Evolutionary conservation across 2,113 vertebrate genomes (phyloP).

Genomic region (Chiloscyllium plagiosum): DNA sequence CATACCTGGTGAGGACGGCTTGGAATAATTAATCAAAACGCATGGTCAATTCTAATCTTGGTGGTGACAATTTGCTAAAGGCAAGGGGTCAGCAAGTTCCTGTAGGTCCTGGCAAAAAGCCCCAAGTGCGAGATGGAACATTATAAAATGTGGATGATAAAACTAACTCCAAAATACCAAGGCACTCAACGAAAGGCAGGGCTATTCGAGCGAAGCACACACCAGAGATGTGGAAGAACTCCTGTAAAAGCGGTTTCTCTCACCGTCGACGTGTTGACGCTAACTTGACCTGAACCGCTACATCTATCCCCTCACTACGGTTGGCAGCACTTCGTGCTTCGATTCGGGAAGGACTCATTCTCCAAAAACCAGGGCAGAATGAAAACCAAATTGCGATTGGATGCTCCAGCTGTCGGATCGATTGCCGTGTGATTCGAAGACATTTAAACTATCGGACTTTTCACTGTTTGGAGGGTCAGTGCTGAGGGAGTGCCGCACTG

Average conservation of each 20-base stretch:
- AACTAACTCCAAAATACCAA: not conserved
- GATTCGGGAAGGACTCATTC: not conserved
- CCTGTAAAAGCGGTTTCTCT: not conserved
- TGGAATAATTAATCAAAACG: not conserved
- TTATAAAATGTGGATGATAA: not conserved
- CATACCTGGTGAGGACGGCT: not conserved
- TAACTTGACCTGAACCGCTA: not conserved
- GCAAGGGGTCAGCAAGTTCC: no score
- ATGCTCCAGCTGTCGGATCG: no score
- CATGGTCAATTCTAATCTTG: not conserved
- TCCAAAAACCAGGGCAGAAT: not conserved
- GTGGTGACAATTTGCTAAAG: not conserved
- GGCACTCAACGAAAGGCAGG: not conserved
- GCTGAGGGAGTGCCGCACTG: no score
- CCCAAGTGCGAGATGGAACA: not conserved
- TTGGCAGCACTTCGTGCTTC: no score
- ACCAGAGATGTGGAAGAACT: not conserved
- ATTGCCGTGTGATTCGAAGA: not conserved
- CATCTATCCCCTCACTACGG: no score
- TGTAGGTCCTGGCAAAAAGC: no score
- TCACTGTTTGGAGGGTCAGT: no score
- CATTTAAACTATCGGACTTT: not conserved
- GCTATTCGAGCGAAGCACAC: not conserved
- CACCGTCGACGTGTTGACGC: not conserved
- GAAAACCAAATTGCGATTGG: not conserved